Evolutionary conservation across 2,113 vertebrate species (phyloP).

Genomic region (Heterochromis multidens): DNA sequence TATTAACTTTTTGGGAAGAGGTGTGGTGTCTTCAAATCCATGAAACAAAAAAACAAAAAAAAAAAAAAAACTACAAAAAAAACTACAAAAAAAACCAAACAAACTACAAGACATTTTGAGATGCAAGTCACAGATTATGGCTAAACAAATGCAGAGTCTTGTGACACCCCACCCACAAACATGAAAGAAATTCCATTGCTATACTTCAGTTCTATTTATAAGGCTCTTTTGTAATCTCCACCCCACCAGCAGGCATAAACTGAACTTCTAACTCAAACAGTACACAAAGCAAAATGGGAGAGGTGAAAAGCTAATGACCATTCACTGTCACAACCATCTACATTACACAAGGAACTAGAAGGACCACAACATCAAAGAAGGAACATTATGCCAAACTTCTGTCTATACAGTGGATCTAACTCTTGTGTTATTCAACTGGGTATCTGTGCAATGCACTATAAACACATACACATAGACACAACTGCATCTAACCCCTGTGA

Average conservation of each 20-base stretch:
- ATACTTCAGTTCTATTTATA: neutral
- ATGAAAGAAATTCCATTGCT: constrained; percentile 32
- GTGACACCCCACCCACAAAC: constrained; percentile 25
- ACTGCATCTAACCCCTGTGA: constrained; percentile 19
- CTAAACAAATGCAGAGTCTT: neutral
- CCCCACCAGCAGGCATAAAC: neutral
- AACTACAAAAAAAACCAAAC: too few species aligned
- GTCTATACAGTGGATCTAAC: constrained; percentile 52
- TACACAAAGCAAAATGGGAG: constrained; percentile 68
- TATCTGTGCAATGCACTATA: neutral
- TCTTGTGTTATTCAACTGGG: neutral
- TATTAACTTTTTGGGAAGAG: neutral
- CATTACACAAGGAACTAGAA: constrained; percentile 62
- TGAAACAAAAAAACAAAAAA: neutral
- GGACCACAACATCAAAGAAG: constrained; percentile 60
- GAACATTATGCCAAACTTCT: constrained; percentile 41
- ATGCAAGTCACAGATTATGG: constrained; percentile 29
- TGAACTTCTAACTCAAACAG: constrained; percentile 25
- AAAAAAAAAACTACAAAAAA: neutral
- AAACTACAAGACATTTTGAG: constrained; percentile 23
- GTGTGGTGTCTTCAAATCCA: neutral
- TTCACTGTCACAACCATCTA: constrained; percentile 65
- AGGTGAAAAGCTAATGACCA: constrained; percentile 70
- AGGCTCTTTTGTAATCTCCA: neutral
- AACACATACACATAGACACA: constrained; percentile 20